Conservation (phyloP, 2,113 vertebrate genomes). For the Lota lota region DNA sequence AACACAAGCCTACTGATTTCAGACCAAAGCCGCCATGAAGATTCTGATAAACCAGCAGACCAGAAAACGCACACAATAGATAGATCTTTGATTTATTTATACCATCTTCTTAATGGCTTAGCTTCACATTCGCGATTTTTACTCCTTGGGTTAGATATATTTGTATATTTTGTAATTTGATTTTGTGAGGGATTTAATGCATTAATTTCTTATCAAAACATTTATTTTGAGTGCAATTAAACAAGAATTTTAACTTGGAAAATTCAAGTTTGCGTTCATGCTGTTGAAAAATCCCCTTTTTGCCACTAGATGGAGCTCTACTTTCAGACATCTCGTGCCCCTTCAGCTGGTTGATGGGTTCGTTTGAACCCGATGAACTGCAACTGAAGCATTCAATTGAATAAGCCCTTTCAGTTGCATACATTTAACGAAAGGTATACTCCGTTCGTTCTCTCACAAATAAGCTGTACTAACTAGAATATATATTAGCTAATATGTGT, state of each 20-base stretch:
- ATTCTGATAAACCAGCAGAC: neutral
- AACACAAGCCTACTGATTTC: neutral
- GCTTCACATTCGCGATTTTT: conserved; percentile 3
- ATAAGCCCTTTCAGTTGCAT: no score
- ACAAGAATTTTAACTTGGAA: conserved; percentile 20
- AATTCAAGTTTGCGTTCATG: neutral
- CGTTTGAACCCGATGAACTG: neutral
- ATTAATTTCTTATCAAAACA: neutral
- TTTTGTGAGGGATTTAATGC: neutral
- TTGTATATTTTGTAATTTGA: conserved; percentile 3
- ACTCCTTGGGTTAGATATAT: neutral
- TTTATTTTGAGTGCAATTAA: conserved; percentile 2
- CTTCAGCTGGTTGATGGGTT: neutral
- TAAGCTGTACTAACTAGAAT: no score
- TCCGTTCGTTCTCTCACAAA: no score
- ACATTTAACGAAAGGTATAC: no score
- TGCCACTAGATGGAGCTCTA: conserved; percentile 48
- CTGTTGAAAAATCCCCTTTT: neutral
- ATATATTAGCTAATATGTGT: no score
- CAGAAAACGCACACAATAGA: neutral
- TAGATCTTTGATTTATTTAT: neutral
- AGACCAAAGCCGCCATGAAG: neutral
- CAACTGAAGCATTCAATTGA: no score
- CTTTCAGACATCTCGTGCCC: conserved; percentile 6
- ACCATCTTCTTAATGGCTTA: neutral